Percentiles rank a stretch among this genome's conserved stretches.
phyloP scores from a whole-genome alignment of 2,888 invertebrate genomes.

The Ceraclea dissimilis region DNA sequence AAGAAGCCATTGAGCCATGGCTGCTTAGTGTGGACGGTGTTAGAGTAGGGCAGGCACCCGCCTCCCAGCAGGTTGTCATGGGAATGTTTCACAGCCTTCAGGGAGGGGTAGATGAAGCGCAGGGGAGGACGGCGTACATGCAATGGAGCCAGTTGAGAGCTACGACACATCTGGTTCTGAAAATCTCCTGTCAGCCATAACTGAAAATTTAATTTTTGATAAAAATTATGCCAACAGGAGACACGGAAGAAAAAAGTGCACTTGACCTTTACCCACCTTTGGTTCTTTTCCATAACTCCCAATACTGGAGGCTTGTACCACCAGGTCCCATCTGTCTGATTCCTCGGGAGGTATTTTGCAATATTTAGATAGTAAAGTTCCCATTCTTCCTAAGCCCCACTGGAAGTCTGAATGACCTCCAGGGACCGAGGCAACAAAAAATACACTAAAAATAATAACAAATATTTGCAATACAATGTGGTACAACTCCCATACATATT shows the following conservation, averaged over 20 bases:
- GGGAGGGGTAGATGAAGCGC: slow-evolving; percentile 66
- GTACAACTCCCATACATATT: too few species aligned
- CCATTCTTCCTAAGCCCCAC: slow-evolving; percentile 59
- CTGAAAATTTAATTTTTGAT: slow-evolving; percentile 30
- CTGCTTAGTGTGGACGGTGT: slow-evolving; percentile 73
- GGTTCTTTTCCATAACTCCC: slow-evolving; percentile 73
- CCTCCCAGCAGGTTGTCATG: slow-evolving; percentile 82
- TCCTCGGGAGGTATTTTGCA: slow-evolving; percentile 47
- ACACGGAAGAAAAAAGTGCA: too few species aligned
- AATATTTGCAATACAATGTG: neutral
- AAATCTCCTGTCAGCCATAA: slow-evolving; percentile 75
- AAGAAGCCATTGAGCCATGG: slow-evolving; percentile 70
- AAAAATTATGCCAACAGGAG: too few species aligned
- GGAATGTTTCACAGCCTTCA: slow-evolving; percentile 76
- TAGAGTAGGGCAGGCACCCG: slow-evolving; percentile 80
- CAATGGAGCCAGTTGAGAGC: slow-evolving; percentile 36
- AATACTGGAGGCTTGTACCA: slow-evolving; percentile 87
- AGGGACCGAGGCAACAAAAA: slow-evolving; percentile 78
- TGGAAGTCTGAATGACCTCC: slow-evolving; percentile 63
- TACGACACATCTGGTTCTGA: slow-evolving; percentile 45
- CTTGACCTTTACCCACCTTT: too few species aligned
- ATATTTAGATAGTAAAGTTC: slow-evolving; percentile 57
- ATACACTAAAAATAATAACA: slow-evolving; percentile 55
- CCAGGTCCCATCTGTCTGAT: slow-evolving; percentile 54
- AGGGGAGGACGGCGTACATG: slow-evolving; percentile 42